Evolutionary conservation across 2,888 invertebrate genomes (phyloP).

Genomic region (Drosophila nr. medialis): DNA sequence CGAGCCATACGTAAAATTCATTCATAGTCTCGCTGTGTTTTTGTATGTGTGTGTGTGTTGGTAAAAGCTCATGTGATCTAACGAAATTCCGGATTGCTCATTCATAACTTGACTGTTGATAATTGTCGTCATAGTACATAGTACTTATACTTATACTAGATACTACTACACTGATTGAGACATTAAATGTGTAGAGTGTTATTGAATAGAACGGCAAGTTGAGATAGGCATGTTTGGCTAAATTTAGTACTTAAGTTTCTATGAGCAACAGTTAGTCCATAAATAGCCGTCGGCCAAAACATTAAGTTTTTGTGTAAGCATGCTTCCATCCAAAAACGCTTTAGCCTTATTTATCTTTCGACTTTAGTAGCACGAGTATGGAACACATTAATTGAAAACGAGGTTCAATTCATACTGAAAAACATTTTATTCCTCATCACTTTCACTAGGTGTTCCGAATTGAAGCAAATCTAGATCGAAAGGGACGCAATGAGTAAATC

Average conservation of each 20-base stretch:
- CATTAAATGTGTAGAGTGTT: neutral
- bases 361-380: neutral
- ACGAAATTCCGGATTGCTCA: slow-evolving; percentile 55
- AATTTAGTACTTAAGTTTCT: neutral
- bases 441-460: neutral
- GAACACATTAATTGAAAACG: neutral
- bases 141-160: slow-evolving; percentile 2
- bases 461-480: neutral
- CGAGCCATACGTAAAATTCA: slow-evolving; percentile 48
- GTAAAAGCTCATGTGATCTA: slow-evolving; percentile 32
- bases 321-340: neutral
- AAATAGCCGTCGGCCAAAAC: neutral
- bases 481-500: neutral
- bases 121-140: slow-evolving; percentile 14
- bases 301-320: neutral
- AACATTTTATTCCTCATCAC: neutral
- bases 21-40: slow-evolving; percentile 53
- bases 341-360: neutral
- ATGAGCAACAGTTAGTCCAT: neutral
- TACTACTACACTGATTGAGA: neutral
- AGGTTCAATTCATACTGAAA: neutral
- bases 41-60: neutral
- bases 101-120: slow-evolving; percentile 39
- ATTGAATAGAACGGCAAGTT: neutral
- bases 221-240: neutral